Percentiles rank a stretch among this genome's conserved stretches.
Conservation (phyloP, 1,140 invertebrate species). For the Episyrphus balteatus region DNA sequence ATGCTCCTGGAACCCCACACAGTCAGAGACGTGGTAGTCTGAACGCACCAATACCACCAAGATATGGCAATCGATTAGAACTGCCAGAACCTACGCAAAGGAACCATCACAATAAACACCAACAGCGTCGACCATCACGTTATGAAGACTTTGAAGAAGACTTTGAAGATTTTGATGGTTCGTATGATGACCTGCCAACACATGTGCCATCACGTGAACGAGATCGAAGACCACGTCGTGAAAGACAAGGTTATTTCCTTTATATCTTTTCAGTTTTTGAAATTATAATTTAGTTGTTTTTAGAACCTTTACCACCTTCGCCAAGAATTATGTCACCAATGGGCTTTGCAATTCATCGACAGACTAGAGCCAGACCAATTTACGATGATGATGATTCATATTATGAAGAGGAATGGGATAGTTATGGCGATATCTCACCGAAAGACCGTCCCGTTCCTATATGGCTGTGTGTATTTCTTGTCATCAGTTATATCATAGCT, state of each 20-base stretch:
- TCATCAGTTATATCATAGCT: conserved; percentile 78
- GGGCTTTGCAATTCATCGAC: conserved; percentile 50
- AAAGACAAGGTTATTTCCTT: background rate
- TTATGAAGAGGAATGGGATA: conserved; percentile 42
- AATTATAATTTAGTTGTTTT: background rate
- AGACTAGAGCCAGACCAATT: conserved; percentile 28
- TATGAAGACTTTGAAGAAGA: conserved; percentile 2
- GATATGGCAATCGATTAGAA: conserved; percentile 28
- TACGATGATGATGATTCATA: conserved; percentile 39
- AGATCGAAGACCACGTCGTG: conserved; percentile 18
- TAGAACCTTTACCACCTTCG: conserved; percentile 35
- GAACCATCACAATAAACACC: background rate
- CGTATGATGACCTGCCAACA: conserved; percentile 3
- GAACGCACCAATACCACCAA: conserved; percentile 12
- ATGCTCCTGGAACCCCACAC: conserved; percentile 1
- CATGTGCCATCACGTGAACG: conserved; percentile 12
- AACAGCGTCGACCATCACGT: conserved; percentile 4
- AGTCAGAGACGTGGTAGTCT: conserved; percentile 11
- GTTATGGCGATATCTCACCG: conserved; percentile 23
- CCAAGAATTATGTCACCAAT: conserved; percentile 57
- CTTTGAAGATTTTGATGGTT: conserved; percentile 16
- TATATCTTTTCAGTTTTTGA: background rate
- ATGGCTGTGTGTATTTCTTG: conserved; percentile 80
- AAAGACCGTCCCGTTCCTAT: conserved; percentile 65
- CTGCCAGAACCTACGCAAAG: conserved; percentile 22